Percentiles rank a stretch among this genome's conserved stretches.
Evolutionary conservation across 2,888 invertebrate species (phyloP).

Genomic region (Drosophila austrosaltans): DNA sequence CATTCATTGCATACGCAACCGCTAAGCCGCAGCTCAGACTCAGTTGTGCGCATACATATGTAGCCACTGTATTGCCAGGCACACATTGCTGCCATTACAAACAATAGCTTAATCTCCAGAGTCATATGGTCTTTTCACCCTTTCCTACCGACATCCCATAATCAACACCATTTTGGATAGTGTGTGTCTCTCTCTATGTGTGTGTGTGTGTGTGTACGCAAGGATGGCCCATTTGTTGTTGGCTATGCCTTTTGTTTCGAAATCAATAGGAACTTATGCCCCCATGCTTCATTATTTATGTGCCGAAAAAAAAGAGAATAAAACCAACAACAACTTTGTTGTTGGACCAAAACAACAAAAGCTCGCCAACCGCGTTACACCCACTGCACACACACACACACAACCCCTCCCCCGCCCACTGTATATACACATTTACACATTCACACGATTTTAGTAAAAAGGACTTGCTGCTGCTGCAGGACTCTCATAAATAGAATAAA

Average conservation of each 20-base stretch:
- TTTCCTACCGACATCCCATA: slow-evolving; percentile 11
- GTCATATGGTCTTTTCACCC: slow-evolving; percentile 61
- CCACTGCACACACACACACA: neutral
- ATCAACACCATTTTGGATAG: slow-evolving; percentile 12
- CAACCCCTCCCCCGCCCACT: neutral
- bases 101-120: slow-evolving; percentile 77
- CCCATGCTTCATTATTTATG: slow-evolving; percentile 71
- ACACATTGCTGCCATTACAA: slow-evolving; percentile 55
- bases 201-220: slow-evolving; percentile 5
- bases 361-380: neutral
- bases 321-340: slow-evolving; percentile 32
- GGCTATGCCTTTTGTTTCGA: slow-evolving; percentile 53
- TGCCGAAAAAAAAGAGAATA: slow-evolving; percentile 49
- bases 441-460: neutral
- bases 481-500: slow-evolving; percentile 69
- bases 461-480: slow-evolving; percentile 8
- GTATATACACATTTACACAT: slow-evolving; percentile 22
- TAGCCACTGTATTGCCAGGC: too few species aligned
- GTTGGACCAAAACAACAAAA: slow-evolving; percentile 37
- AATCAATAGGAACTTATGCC: slow-evolving; percentile 70
- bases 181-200: neutral
- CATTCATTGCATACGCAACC: slow-evolving; percentile 54
- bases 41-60: slow-evolving; percentile 21
- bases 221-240: slow-evolving; percentile 45
- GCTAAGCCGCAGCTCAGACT: slow-evolving; percentile 69